Base-by-base conservation (phyloP, 92 coral and sea anemone species). In the Ricordea florida region DNA sequence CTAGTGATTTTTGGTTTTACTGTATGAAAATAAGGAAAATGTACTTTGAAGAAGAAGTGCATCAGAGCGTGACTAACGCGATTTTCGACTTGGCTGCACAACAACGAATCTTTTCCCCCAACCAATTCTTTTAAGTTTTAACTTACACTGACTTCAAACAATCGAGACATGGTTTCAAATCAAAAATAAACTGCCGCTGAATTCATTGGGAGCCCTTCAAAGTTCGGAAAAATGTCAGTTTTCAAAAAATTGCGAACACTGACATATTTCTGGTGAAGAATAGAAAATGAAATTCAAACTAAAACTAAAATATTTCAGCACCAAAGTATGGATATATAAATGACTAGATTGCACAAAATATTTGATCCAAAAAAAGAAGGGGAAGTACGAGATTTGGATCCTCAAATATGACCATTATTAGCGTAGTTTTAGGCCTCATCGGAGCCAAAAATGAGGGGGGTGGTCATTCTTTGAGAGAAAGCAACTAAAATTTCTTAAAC, bases 391-490 rank as follows among this genome's bases (percentile, higher is more conserved):
- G 17, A 46, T 17, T 46, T 46, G 23, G 17, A 22, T 22, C 52
- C 52, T 46, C 52, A 46, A 46, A 46, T n/a, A 46, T 46, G 17
- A 27, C 52, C 52, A 27, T 46, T 17, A 46, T 46, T 46, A 46
- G 17, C 24, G 52, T 46, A 22, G 23, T 49, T 49, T 49, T 49
- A 15, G 57, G 57, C 57, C 57, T 14, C 27, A 28, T 49, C 57
- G 57, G 30, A 15, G 49, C 50, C 70, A 62, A 61, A 62, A 62
- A 48, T 62, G 38, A 50, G 70, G 70, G 47, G 70, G 47, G 70
- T 62, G 70, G 70, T 62, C 70, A 62, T 33, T 62, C 70, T 62
- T 50, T 30, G 70, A 62, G n/a, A n/a, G n/a, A n/a, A n/a, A n/a
- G n/a, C n/a, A n/a, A n/a, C n/a, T n/a, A n/a, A n/a, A n/a, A n/a